Percentiles rank a stretch among this genome's conserved stretches.
phyloP scores from a whole-genome alignment of 2,113 vertebrate genomes.

The Psephotus haematonotus region DNA sequence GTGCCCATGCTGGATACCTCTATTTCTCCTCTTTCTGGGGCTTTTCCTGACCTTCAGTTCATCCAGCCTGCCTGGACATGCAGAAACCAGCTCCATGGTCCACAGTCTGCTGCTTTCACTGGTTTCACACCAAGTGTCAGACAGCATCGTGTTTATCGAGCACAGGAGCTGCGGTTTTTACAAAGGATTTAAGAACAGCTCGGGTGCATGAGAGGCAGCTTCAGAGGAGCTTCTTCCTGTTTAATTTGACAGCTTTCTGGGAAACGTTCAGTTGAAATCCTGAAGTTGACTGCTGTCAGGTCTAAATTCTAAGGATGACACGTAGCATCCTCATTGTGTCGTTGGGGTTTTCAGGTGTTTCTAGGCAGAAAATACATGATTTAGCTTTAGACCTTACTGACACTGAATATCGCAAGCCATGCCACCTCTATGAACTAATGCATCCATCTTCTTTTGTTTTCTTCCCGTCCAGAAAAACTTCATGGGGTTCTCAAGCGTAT shows the following conservation, averaged over 20 bases:
- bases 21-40: neutral
- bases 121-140: neutral
- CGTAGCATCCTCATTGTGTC: neutral
- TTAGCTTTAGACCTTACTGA: neutral
- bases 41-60: neutral
- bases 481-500: conserved; percentile 38
- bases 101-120: neutral
- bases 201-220: neutral
- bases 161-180: neutral
- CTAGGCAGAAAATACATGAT: neutral
- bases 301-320: neutral
- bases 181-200: neutral
- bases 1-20: neutral
- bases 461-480: conserved; percentile 55
- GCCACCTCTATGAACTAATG: neutral
- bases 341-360: neutral
- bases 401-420: neutral
- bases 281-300: neutral
- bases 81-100: neutral
- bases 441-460: neutral
- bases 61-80: rapidly evolving
- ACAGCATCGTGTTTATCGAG: neutral
- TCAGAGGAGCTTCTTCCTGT: neutral
- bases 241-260: neutral
- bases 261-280: neutral